These are phyloP conservation scores for Chinchilla lanigera DNA, from an alignment of 2,113 vertebrate species.

Conservation along the genomic window DNA sequence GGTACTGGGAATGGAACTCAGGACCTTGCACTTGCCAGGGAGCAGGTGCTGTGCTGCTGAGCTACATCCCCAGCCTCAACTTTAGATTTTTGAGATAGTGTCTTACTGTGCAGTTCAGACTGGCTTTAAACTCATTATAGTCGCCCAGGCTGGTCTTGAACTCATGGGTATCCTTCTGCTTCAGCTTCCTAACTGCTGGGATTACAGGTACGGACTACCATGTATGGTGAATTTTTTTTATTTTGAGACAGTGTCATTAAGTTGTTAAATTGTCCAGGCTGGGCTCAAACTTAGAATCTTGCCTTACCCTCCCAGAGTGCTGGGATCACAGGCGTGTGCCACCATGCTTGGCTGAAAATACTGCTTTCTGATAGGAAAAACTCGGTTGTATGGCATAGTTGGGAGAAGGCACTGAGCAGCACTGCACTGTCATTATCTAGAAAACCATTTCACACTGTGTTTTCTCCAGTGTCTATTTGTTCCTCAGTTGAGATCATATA, in stretches of 20 bases:
- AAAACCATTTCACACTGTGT: background rate
- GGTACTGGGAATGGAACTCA: too few relatives aligned
- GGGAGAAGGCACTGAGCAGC: background rate
- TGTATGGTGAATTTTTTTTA: background rate
- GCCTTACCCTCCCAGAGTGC: background rate
- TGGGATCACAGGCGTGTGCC: background rate
- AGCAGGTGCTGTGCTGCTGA: too few relatives aligned
- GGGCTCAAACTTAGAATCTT: background rate
- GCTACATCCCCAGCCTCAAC: too few relatives aligned
- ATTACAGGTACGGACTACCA: background rate
- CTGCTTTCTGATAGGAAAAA: background rate
- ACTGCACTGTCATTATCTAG: background rate
- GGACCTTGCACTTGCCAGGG: too few relatives aligned
- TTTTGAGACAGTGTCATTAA: background rate
- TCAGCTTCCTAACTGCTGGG: background rate
- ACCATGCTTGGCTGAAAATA: background rate
- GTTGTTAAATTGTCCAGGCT: background rate
- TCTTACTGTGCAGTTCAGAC: background rate
- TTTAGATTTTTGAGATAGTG: background rate
- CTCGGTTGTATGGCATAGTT: slow-evolving; percentile 6
- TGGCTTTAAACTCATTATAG: background rate
- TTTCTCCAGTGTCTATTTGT: background rate
- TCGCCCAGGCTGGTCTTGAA: background rate
- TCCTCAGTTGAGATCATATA: slow-evolving; percentile 11
- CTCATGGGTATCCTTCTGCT: background rate